Evolutionary conservation across 1,140 invertebrate species (phyloP).

Genomic region (Drosophila parvula): DNA sequence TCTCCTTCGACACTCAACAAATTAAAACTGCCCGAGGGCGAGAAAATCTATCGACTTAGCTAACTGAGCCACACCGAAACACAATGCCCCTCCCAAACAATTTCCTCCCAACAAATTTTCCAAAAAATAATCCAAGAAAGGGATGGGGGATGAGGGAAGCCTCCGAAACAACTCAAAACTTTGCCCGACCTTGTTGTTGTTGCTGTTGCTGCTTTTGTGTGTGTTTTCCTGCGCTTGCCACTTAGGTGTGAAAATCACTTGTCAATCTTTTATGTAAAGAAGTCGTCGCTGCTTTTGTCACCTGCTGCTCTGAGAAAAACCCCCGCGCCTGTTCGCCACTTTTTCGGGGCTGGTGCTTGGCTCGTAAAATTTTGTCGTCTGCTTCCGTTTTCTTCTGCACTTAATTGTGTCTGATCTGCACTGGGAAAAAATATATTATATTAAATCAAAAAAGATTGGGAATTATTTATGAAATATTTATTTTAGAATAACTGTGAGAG

Average conservation of each 20-base stretch:
- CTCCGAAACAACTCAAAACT: slow-evolving; percentile 44
- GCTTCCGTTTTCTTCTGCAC: slow-evolving; percentile 75
- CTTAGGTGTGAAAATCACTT: slow-evolving; percentile 79
- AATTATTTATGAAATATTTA: not conserved
- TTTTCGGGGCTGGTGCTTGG: slow-evolving; percentile 24
- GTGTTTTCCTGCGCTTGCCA: slow-evolving; percentile 57
- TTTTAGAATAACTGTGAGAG: too few relatives aligned
- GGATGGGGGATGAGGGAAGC: not conserved
- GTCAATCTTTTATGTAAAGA: slow-evolving; percentile 83
- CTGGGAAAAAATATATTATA: not conserved
- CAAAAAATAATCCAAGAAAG: slow-evolving; percentile 25
- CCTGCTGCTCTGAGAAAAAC: slow-evolving; percentile 35
- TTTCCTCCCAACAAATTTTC: slow-evolving; percentile 51
- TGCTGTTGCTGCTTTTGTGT: slow-evolving; percentile 30
- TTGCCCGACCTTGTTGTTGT: slow-evolving; percentile 23
- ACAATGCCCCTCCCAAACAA: slow-evolving; percentile 44
- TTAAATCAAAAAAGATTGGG: not conserved
- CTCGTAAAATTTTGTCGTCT: slow-evolving; percentile 78
- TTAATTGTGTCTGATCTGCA: slow-evolving; percentile 73
- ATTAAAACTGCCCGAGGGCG: slow-evolving; percentile 42
- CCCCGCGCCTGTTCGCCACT: slow-evolving; percentile 1
- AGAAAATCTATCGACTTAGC: slow-evolving; percentile 50
- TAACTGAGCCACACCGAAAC: slow-evolving; percentile 37
- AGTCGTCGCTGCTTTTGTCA: slow-evolving; percentile 53
- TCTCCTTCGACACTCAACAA: slow-evolving; percentile 25